phyloP scores from a whole-genome alignment of 2,797 vertebrate genomes.

The Hydrolagus colliei region DNA sequence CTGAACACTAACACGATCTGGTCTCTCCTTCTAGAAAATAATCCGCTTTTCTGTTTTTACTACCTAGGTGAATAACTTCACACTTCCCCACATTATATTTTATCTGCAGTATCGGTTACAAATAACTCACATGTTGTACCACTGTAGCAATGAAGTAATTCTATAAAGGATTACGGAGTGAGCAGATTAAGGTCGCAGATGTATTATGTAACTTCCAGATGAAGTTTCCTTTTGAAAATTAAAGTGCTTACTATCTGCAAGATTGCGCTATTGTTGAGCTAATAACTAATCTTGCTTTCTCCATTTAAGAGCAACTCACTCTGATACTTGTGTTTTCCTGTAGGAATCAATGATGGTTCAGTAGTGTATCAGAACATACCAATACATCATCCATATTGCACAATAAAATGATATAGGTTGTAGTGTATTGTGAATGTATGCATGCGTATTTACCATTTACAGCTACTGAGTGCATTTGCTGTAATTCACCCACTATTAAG shows the following conservation, averaged over 20 bases:
- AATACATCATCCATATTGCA: no score
- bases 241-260: not conserved
- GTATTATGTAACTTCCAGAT: not conserved
- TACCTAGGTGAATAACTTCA: no score
- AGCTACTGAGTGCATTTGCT: no score
- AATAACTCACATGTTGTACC: not conserved
- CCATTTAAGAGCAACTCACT: not conserved
- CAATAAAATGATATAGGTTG: no score
- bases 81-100: no score
- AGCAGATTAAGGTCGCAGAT: not conserved
- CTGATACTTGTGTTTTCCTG: not conserved
- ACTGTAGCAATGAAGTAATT: not conserved
- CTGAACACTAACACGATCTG: no score
- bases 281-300: not conserved
- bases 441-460: no score
- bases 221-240: not conserved
- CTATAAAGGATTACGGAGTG: not conserved
- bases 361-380: not conserved
- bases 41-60: no score
- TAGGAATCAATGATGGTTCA: not conserved
- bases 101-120: not conserved
- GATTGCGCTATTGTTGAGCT: not conserved
- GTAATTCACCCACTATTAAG: not conserved
- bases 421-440: no score
- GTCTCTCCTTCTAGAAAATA: no score